Conservation (phyloP, 2,797 vertebrate genomes). For the Poecile montanus region DNA sequence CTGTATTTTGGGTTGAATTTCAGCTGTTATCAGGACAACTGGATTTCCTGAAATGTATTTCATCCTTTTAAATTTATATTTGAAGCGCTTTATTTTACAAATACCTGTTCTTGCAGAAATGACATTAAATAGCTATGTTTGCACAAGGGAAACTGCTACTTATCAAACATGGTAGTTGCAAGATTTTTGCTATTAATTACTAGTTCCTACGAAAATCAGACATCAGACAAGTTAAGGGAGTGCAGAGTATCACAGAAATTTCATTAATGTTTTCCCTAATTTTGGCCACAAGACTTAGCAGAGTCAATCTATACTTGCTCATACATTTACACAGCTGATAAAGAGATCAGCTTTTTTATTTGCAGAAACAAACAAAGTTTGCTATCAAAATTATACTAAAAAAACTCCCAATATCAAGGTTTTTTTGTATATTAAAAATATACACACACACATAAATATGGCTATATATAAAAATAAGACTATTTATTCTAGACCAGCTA, state of each 20-base stretch:
- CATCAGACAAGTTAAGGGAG: background rate
- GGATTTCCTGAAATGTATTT: background rate
- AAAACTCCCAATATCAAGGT: background rate
- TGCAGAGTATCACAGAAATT: background rate
- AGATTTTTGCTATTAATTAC: background rate
- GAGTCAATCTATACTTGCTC: background rate
- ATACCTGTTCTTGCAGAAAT: background rate
- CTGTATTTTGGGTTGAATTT: background rate
- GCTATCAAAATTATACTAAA: background rate
- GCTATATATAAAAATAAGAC: background rate
- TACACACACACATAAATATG: accelerated
- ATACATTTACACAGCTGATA: background rate
- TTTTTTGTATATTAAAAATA: background rate
- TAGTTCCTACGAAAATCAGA: background rate
- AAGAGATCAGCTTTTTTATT: background rate
- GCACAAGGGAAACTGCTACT: background rate
- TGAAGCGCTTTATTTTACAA: background rate
- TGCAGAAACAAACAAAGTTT: background rate
- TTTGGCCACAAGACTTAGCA: background rate
- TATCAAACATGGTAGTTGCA: accelerated
- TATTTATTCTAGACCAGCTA: background rate
- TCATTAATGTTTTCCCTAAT: background rate
- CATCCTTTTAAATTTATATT: background rate
- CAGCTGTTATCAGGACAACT: background rate
- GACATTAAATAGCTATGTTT: background rate